A percentile compares a stretch with the other conserved stretches of the same genome.
These are phyloP conservation scores for Ephestia elutella DNA, from an alignment of 1,140 invertebrate species.

Conservation along the genomic window DNA sequence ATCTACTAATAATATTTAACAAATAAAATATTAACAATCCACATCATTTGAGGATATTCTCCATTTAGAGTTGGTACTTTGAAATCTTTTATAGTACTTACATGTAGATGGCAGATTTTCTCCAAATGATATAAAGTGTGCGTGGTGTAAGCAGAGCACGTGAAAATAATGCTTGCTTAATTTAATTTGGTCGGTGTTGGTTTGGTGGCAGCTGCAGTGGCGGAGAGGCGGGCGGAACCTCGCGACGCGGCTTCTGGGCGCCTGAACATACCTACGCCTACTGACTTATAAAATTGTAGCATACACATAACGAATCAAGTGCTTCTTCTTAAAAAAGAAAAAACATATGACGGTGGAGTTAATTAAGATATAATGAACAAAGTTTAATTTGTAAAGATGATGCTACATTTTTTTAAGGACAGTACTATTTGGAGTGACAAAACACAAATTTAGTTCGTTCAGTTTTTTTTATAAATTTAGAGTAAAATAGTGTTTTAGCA, in stretches of 20 bases:
- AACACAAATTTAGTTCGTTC: background rate
- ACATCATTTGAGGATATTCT: background rate
- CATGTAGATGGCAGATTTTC: background rate
- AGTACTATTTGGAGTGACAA: background rate
- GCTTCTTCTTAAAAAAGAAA: no score
- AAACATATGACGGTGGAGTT: no score
- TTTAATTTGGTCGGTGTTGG: background rate
- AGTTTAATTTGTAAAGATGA: background rate
- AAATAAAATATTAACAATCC: background rate
- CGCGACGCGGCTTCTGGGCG: conserved; percentile 51
- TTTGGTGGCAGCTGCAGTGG: conserved; percentile 38
- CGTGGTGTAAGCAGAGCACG: background rate
- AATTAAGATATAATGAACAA: no score
- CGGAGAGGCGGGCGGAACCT: conserved; percentile 30
- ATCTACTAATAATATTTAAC: background rate
- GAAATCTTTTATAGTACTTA: no score
- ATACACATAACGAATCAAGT: background rate
- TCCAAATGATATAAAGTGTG: background rate
- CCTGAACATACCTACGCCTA: conserved; percentile 50
- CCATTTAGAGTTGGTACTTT: background rate
- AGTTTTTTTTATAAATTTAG: background rate
- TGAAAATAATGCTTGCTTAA: conserved; percentile 9
- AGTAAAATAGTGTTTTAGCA: background rate
- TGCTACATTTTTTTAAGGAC: background rate
- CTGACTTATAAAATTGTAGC: conserved; percentile 18